Conservation (phyloP, 2,797 vertebrate genomes). For the Lycodopsis pacificus region DNA sequence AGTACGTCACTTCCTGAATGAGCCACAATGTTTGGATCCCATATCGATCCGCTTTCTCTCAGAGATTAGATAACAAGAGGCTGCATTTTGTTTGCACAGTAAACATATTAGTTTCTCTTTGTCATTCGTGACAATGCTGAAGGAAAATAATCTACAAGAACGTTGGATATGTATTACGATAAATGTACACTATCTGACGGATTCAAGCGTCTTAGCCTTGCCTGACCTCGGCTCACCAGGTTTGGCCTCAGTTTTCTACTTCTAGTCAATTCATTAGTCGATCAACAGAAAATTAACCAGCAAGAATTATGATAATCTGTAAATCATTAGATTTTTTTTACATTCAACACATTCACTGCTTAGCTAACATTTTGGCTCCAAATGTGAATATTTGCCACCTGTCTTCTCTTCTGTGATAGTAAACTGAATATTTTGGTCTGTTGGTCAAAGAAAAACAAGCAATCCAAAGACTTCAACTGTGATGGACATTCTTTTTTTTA, state of each 20-base stretch:
- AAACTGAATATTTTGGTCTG: neutral
- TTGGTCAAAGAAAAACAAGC: neutral
- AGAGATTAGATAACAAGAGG: neutral
- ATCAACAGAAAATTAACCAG: neutral
- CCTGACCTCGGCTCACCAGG: neutral
- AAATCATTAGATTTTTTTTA: neutral
- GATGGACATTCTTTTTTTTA: neutral
- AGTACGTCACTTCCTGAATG: neutral
- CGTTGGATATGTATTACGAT: neutral
- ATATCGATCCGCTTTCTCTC: neutral
- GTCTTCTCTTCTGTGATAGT: neutral
- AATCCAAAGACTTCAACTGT: neutral
- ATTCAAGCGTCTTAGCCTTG: neutral
- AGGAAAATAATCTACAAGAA: neutral
- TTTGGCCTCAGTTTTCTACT: neutral
- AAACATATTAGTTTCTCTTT: neutral
- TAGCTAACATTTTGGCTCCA: neutral
- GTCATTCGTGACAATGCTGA: neutral
- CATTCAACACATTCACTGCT: neutral
- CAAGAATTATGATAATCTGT: neutral
- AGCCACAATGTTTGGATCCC: neutral
- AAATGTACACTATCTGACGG: neutral
- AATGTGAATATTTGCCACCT: neutral
- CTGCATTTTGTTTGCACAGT: neutral
- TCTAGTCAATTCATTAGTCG: neutral